These are phyloP conservation scores for Tetragnatha versicolor DNA, from an alignment of 1,140 invertebrate species.

Conservation along the genomic window DNA sequence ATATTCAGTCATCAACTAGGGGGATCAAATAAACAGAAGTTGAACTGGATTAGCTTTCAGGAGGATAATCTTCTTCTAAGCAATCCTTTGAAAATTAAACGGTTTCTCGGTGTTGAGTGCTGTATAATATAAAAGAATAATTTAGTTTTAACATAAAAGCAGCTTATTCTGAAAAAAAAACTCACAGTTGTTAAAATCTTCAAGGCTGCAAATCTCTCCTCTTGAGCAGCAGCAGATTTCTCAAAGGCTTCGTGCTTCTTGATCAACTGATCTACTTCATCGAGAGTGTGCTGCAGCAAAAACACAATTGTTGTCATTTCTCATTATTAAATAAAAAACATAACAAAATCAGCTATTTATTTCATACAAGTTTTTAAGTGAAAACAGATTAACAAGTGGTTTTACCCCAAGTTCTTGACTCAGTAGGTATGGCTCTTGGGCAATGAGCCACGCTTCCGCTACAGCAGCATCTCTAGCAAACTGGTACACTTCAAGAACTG, in stretches of 20 bases:
- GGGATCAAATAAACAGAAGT: too few species aligned
- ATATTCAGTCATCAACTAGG: too few species aligned
- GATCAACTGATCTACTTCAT: constrained; percentile 97
- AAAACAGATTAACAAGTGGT: not conserved
- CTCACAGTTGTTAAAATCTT: constrained; percentile 95
- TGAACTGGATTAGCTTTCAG: too few species aligned
- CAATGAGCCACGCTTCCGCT: constrained; percentile 97
- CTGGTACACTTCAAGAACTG: constrained; percentile 97
- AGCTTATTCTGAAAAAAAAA: too few species aligned
- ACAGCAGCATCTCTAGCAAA: constrained; percentile 98
- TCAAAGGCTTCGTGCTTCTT: constrained; percentile 99
- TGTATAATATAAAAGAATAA: too few species aligned
- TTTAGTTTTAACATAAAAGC: too few species aligned
- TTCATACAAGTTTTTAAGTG: not conserved
- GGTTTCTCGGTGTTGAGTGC: too few species aligned
- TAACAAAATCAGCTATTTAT: constrained; percentile 43
- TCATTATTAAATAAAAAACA: not conserved
- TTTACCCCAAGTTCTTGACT: constrained; percentile 84
- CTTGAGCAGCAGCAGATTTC: constrained; percentile 98
- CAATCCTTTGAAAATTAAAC: too few species aligned
- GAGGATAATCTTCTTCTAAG: too few species aligned
- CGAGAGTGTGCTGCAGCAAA: constrained; percentile 78
- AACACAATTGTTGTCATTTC: not conserved
- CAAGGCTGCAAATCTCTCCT: constrained; percentile 96
- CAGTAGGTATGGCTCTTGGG: constrained; percentile 97